Evolutionary conservation across 2,113 vertebrate species (phyloP), one percentile per base, ranked within the genome.

Genomic region (Halichoerus grypus): DNA sequence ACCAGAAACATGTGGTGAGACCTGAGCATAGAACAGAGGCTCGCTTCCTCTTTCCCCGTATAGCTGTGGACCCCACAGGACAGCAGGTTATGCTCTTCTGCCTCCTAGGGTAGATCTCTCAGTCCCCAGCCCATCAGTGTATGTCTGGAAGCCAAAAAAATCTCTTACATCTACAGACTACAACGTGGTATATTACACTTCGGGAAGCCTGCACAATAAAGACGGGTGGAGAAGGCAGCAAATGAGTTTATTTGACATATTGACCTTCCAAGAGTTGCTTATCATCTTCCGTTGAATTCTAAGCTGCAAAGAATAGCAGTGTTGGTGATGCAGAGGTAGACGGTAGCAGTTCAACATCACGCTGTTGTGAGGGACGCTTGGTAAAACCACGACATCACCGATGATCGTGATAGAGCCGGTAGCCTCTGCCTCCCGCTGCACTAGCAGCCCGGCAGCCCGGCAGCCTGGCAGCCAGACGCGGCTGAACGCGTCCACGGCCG

Each of bases 191-290:
- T 81, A 59, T 81, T 31, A 91, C 31, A 42, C 13, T 31, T 36
- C 21, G 22, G 61, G 72, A 86, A 65, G 53, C 76, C 36, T 81
- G 86, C 51, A 57, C 79, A 65, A n/a, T 18, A 65, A n/a, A 83
- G 59, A 61, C 51, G 79, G 9, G 22, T 69, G 88, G 69, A 81
- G 24, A 88, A 57, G 33, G 28, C 36, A n/a, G 22, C 7, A 18
- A 81, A 36, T 31, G 15, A 80, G 51, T 53, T 46, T 84, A 46
- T 59, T 88, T 18, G 67, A 63, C 16, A 59, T 49, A 63, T 46
- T 91, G 84, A n/a, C 61, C 82, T 96, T 79, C 55, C 14, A 74
- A 84, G 79, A 86, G 55, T n/a, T 80, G 94, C 22, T 16, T 39
- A n/a, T 85, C 11, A 92, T 89, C 97, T 86, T 63, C 88, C 51